Percentiles rank a stretch among this genome's conserved stretches.
Evolutionary conservation across 2,113 vertebrate genomes (phyloP).

Genomic region (Centropus unirufus): DNA sequence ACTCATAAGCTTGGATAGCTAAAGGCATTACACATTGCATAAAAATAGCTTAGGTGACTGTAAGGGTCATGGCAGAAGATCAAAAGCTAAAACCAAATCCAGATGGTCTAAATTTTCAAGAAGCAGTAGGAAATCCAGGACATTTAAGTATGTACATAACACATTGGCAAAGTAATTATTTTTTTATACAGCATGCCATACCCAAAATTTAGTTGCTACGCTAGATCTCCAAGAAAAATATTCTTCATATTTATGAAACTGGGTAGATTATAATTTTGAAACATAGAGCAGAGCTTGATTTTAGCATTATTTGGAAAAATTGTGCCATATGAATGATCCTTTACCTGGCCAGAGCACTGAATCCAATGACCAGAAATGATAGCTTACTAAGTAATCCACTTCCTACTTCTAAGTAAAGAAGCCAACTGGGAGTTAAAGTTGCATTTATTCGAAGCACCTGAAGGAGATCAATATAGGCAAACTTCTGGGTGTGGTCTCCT

Average conservation of each 20-base stretch:
- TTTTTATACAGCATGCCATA: not conserved
- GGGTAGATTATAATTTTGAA: not conserved
- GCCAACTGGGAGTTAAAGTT: not conserved
- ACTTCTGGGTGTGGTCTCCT: not conserved
- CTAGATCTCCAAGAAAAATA: not conserved
- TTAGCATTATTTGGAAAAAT: not conserved
- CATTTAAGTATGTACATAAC: not conserved
- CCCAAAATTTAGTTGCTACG: not conserved
- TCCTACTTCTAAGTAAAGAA: not conserved
- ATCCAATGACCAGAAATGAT: not conserved
- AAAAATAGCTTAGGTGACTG: slow-evolving; percentile 42
- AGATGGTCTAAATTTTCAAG: slow-evolving; percentile 23
- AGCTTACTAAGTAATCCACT: not conserved
- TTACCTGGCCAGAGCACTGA: not conserved
- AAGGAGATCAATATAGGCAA: not conserved
- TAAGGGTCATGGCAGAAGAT: slow-evolving; percentile 24
- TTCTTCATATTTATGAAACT: not conserved
- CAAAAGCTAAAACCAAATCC: slow-evolving; percentile 36
- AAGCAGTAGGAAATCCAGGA: slow-evolving; percentile 16
- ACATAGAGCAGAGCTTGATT: not conserved
- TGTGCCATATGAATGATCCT: not conserved
- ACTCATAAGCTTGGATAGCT: not conserved
- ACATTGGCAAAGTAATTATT: not conserved
- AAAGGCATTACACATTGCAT: not conserved
- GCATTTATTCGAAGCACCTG: not conserved